phyloP scores from a whole-genome alignment of 2,888 invertebrate genomes.

The Hypomecis punctinalis region DNA sequence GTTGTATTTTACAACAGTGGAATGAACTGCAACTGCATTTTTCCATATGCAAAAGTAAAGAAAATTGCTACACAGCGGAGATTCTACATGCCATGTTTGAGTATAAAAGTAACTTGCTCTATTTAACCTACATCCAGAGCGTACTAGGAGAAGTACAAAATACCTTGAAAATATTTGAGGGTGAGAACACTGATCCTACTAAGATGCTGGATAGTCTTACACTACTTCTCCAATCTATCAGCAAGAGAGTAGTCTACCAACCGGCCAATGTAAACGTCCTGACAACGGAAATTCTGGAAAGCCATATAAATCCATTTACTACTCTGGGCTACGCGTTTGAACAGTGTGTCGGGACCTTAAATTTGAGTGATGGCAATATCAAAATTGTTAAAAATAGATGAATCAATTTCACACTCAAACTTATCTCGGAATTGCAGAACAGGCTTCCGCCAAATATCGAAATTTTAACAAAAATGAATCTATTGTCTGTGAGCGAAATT shows the following conservation, averaged over 20 bases:
- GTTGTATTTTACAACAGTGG: slow-evolving; percentile 47
- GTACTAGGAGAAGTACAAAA: slow-evolving; percentile 9
- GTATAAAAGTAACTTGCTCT: slow-evolving; percentile 27
- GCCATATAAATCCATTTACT: slow-evolving; percentile 23
- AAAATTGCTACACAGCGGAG: slow-evolving; percentile 48
- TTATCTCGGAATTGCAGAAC: slow-evolving; percentile 29
- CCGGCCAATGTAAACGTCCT: slow-evolving; percentile 11
- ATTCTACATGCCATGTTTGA: slow-evolving; percentile 39
- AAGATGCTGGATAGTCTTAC: slow-evolving; percentile 18
- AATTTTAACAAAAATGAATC: no score
- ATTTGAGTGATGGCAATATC: slow-evolving; percentile 25
- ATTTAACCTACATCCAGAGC: slow-evolving; percentile 8
- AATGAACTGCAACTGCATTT: slow-evolving; percentile 41
- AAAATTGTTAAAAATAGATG: slow-evolving; percentile 33
- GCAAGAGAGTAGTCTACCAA: slow-evolving; percentile 13
- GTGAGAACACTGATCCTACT: slow-evolving; percentile 30
- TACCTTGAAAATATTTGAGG: slow-evolving; percentile 28
- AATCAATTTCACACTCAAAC: slow-evolving; percentile 39
- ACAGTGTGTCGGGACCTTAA: slow-evolving; percentile 24
- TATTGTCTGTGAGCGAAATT: no score
- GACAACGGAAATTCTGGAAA: slow-evolving; percentile 17
- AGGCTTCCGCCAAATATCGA: not conserved
- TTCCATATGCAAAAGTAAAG: slow-evolving; percentile 24
- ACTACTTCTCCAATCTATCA: slow-evolving; percentile 13
- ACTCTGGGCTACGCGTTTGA: slow-evolving; percentile 30